These are phyloP conservation scores for Leptothorax acervorum DNA, from an alignment of 2,888 invertebrate genomes.

Conservation along the genomic window DNA sequence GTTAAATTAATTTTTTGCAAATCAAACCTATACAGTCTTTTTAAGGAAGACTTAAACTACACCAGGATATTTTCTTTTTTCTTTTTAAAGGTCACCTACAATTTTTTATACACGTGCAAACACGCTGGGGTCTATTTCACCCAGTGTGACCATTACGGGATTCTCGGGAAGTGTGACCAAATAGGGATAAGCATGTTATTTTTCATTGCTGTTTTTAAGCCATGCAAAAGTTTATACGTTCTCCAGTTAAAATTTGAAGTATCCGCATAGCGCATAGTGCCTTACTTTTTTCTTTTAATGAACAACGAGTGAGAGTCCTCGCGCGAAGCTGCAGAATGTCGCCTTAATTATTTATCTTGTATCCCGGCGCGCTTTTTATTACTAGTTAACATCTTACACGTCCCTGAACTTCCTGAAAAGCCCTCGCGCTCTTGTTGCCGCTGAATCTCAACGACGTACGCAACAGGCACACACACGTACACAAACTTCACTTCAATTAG, in stretches of 20 bases:
- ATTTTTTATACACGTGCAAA: too few relatives aligned
- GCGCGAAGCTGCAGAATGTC: not conserved
- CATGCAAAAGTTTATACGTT: not conserved
- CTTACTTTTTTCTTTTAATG: constrained; percentile 22
- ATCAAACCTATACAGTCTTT: too few relatives aligned
- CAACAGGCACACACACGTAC: not conserved
- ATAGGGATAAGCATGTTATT: not conserved
- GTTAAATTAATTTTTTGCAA: too few relatives aligned
- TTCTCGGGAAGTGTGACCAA: too few relatives aligned
- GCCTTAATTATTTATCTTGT: constrained; percentile 29
- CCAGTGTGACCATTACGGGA: too few relatives aligned
- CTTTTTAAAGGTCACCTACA: too few relatives aligned
- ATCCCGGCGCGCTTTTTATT: constrained; percentile 19
- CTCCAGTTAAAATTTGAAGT: constrained; percentile 9
- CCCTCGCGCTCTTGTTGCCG: not conserved
- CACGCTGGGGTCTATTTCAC: too few relatives aligned
- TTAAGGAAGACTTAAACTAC: too few relatives aligned
- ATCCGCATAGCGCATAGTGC: not conserved
- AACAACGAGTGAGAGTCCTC: not conserved
- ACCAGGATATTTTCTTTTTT: too few relatives aligned
- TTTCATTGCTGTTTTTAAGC: not conserved
- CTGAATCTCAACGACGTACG: constrained; percentile 40
- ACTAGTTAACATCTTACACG: constrained; percentile 27
- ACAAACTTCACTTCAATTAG: not conserved
- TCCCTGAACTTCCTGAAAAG: constrained; percentile 38